Conservation (phyloP, 2,888 invertebrate genomes). For the Neocrepidodera transversa region DNA sequence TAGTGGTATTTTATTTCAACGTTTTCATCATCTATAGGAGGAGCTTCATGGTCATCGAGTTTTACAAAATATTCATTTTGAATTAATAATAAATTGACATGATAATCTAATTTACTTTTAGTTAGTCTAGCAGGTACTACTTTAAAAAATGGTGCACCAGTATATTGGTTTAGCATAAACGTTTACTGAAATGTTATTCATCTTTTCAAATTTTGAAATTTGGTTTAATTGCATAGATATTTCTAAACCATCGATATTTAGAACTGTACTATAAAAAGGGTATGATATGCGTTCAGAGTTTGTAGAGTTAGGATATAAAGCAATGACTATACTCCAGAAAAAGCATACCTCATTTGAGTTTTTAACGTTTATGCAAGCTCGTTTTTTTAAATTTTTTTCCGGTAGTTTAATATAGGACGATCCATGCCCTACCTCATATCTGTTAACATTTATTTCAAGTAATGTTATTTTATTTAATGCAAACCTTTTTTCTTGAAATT, state of each 20-base stretch:
- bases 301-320: constrained; percentile 35
- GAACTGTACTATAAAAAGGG: constrained; percentile 33
- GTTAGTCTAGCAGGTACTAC: background rate
- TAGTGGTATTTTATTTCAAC: constrained; percentile 12
- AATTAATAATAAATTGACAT: constrained; percentile 19
- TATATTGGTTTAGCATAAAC: constrained; percentile 25
- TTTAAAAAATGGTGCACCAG: background rate
- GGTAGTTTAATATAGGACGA: constrained; percentile 42
- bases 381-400: constrained; percentile 32
- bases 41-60: constrained; percentile 1
- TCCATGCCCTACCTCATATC: constrained; percentile 34
- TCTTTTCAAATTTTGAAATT: constrained; percentile 39
- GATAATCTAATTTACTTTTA: constrained; percentile 4
- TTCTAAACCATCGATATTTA: constrained; percentile 37
- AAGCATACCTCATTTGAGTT: constrained; percentile 44
- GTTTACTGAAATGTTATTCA: constrained; percentile 41
- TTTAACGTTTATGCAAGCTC: constrained; percentile 43
- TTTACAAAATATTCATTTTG: constrained; percentile 18
- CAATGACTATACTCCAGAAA: too few species aligned
- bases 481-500: constrained; percentile 45
- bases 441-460: constrained; percentile 38
- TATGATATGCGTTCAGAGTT: constrained; percentile 43
- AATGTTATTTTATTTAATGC: constrained; percentile 35
- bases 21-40: background rate
- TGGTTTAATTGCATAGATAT: constrained; percentile 29